Evolutionary conservation across 2,797 vertebrate species (phyloP).

Genomic region (Picus viridis): DNA sequence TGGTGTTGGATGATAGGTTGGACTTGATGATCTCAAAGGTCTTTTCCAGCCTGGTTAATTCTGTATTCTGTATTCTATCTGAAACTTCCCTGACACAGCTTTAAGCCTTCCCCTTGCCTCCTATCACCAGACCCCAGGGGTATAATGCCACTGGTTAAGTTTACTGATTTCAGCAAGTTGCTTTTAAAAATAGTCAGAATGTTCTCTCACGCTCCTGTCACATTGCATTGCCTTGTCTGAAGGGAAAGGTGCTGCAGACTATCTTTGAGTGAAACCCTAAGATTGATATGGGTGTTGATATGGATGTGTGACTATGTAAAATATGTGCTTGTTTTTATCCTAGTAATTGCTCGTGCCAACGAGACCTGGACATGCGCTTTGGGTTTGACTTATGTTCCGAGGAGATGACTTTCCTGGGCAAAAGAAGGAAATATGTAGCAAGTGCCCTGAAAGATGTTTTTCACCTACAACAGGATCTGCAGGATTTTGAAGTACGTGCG

Average conservation of each 20-base stretch:
- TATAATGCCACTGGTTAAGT: not conserved
- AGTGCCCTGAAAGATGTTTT: constrained; percentile 81
- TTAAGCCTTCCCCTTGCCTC: not conserved
- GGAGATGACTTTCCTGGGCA: constrained; percentile 82
- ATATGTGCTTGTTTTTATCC: not conserved
- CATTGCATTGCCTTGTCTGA: not conserved
- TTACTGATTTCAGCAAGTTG: not conserved
- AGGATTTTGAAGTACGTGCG: constrained; percentile 76
- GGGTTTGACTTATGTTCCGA: constrained; percentile 81
- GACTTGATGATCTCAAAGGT: too few relatives aligned
- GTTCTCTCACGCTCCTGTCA: not conserved
- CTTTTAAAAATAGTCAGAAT: not conserved
- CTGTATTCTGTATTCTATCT: not conserved
- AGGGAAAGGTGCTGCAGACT: not conserved
- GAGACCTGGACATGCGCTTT: constrained; percentile 81
- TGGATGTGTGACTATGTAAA: not conserved
- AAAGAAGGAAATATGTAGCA: constrained; percentile 79
- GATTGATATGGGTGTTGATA: not conserved
- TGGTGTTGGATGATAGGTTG: too few relatives aligned
- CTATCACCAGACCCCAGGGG: not conserved
- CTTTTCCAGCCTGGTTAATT: too few relatives aligned
- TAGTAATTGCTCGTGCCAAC: constrained; percentile 62
- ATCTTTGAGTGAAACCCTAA: not conserved
- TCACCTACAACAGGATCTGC: constrained; percentile 75
- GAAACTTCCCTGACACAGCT: not conserved